These are phyloP conservation scores for Myiotriccus ornatus DNA, from an alignment of 2,797 vertebrate genomes.

Conservation along the genomic window DNA sequence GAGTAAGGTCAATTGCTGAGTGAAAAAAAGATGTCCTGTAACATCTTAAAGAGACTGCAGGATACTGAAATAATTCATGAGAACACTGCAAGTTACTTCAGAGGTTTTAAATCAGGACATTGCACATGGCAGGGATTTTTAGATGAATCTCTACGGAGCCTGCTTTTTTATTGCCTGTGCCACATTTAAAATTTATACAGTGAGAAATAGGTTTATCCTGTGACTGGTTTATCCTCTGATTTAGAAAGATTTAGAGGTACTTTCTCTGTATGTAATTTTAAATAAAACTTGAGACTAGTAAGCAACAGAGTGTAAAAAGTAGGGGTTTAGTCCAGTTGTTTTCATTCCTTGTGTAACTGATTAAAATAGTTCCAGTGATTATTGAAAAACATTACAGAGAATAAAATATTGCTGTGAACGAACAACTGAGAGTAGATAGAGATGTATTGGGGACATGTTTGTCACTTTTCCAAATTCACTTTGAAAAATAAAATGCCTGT, in stretches of 20 bases:
- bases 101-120: slow-evolving; percentile 35
- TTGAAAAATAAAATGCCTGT: slow-evolving; percentile 26
- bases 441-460: neutral
- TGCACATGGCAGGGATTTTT: neutral
- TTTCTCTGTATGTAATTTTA: slow-evolving; percentile 24
- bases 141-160: neutral
- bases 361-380: neutral
- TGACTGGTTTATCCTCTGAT: neutral
- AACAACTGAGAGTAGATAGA: neutral
- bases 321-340: neutral
- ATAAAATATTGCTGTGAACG: neutral
- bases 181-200: slow-evolving; percentile 60
- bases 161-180: slow-evolving; percentile 58
- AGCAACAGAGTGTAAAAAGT: neutral
- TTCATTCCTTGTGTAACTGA: neutral
- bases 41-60: neutral
- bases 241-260: slow-evolving; percentile 14
- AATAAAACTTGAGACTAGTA: slow-evolving; percentile 6
- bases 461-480: slow-evolving; percentile 12
- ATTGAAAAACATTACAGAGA: neutral
- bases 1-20: neutral
- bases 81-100: neutral
- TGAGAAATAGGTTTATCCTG: slow-evolving; percentile 34
- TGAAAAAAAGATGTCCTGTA: neutral
- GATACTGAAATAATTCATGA: neutral